Percentiles rank a stretch among this genome's conserved stretches.
Evolutionary conservation across 2,797 vertebrate genomes (phyloP).

Genomic region (Harpagifer antarcticus): DNA sequence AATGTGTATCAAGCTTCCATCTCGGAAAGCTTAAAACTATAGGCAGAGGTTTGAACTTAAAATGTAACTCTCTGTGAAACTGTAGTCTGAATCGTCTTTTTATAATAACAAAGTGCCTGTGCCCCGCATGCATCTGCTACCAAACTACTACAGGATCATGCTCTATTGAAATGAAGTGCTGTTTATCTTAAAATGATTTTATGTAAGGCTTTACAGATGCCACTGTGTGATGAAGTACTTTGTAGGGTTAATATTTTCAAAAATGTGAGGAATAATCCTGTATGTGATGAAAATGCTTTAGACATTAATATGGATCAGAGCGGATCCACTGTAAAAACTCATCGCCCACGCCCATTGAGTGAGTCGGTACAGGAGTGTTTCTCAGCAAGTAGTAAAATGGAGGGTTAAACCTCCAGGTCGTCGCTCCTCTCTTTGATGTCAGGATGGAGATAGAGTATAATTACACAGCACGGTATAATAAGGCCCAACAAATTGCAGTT

Average conservation of each 20-base stretch:
- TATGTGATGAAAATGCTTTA: constrained; percentile 61
- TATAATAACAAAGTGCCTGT: constrained; percentile 4
- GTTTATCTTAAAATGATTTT: constrained; percentile 19
- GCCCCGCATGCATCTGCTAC: neutral
- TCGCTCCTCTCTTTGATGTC: constrained; percentile 66
- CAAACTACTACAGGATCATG: neutral
- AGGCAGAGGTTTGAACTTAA: neutral
- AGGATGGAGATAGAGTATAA: constrained; percentile 53
- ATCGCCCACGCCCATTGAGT: constrained; percentile 44
- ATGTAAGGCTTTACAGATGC: constrained; percentile 14
- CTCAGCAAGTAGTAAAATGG: constrained; percentile 48
- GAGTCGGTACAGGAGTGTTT: constrained; percentile 54
- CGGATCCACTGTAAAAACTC: constrained; percentile 55
- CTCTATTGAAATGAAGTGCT: neutral
- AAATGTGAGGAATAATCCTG: constrained; percentile 50
- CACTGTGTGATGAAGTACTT: constrained; percentile 16
- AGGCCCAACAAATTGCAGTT: constrained; percentile 46
- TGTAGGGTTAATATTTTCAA: constrained; percentile 41
- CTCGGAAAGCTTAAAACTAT: constrained; percentile 17
- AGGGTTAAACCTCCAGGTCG: constrained; percentile 71
- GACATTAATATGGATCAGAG: constrained; percentile 73
- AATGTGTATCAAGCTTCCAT: constrained; percentile 41
- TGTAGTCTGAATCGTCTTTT: constrained; percentile 4
- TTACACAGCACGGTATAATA: constrained; percentile 53
- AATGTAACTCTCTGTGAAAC: constrained; percentile 21